These are phyloP conservation scores for Dipodomys stephensi DNA, from an alignment of 2,113 vertebrate genomes.

Conservation along the genomic window DNA sequence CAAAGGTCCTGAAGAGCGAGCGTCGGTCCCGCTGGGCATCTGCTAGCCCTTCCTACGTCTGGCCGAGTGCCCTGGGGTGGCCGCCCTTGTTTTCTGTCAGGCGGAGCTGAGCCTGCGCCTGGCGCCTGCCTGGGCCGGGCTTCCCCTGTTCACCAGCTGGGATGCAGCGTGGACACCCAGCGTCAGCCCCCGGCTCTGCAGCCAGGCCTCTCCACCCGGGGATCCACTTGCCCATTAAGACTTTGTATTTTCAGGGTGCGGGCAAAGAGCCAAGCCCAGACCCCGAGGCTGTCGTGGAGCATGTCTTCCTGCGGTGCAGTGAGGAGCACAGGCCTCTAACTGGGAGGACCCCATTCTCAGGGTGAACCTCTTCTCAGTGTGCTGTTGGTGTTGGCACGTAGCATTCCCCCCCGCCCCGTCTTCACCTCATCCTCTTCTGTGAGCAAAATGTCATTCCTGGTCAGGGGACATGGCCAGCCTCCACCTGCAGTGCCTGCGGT, in stretches of 20 bases:
- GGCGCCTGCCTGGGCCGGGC: rapidly evolving
- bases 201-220: not conserved
- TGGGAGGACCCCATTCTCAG: no score
- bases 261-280: rapidly evolving
- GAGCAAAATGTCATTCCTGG: rapidly evolving
- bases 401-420: rapidly evolving
- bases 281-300: rapidly evolving
- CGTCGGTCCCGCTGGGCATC: not conserved
- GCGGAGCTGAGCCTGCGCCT: no score
- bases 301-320: no score
- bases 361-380: no score
- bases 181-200: no score
- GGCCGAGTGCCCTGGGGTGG: not conserved
- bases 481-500: rapidly evolving
- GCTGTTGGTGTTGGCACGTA: no score
- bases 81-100: rapidly evolving
- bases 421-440: rapidly evolving
- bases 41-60: rapidly evolving
- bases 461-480: rapidly evolving
- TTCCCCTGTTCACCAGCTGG: not conserved
- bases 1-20: rapidly evolving
- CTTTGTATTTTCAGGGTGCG: rapidly evolving
- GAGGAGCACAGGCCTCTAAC: not conserved
- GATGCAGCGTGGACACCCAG: not conserved
- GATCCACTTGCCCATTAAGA: rapidly evolving